A percentile compares a stretch with the other conserved stretches of the same genome.
Conservation (phyloP, 2,888 invertebrate genomes). For the Scrobipalpa atriplicella region DNA sequence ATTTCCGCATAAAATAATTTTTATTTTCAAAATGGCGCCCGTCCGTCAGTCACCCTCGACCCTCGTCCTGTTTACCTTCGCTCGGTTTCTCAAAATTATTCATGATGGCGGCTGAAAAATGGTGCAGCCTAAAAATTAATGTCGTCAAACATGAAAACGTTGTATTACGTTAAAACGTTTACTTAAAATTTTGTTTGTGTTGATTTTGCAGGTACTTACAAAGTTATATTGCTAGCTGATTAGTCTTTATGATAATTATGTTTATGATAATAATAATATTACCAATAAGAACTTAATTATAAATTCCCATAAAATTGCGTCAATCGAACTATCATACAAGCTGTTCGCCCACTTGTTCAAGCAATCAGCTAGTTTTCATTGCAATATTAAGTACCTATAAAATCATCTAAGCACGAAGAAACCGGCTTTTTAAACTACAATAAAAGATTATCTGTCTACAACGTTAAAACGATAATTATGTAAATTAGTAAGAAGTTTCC, state of each 20-base stretch:
- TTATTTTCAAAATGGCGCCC: slow-evolving; percentile 25
- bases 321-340: neutral
- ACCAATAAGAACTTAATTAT: no score
- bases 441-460: neutral
- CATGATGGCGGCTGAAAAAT: neutral
- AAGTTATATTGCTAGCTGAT: neutral
- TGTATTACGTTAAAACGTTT: no score
- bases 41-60: neutral
- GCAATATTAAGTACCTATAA: neutral
- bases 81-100: slow-evolving; percentile 14
- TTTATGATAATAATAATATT: neutral
- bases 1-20: slow-evolving; percentile 29
- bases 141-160: neutral
- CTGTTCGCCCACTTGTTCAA: slow-evolving; percentile 26
- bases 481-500: slow-evolving; percentile 15
- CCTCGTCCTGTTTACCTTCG: slow-evolving; percentile 15
- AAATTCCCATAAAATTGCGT: slow-evolving; percentile 19
- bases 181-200: no score
- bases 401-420: slow-evolving; percentile 4
- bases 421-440: neutral
- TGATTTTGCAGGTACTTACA: no score
- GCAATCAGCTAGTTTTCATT: slow-evolving; percentile 10
- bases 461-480: slow-evolving; percentile 19
- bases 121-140: neutral
- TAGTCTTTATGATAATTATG: neutral